These are phyloP conservation scores for Eira barbara DNA, from an alignment of 2,113 vertebrate genomes.

Conservation along the genomic window DNA sequence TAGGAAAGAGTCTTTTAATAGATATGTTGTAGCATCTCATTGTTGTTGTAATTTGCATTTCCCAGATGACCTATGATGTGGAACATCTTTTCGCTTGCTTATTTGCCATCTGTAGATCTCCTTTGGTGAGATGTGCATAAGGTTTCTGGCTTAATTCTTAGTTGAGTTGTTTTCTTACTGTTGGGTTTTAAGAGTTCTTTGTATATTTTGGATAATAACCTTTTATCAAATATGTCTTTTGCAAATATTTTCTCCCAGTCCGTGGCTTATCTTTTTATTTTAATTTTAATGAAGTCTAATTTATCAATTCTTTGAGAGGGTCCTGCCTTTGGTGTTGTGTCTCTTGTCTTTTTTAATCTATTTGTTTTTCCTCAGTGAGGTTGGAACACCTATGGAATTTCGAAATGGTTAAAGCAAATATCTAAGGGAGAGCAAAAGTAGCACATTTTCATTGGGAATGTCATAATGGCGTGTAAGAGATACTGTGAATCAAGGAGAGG, in stretches of 20 bases:
- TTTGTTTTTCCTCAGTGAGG: neutral
- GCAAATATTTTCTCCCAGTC: neutral
- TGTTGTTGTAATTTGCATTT: neutral
- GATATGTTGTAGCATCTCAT: neutral
- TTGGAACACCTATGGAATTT: neutral
- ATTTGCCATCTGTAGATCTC: neutral
- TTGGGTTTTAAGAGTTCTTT: neutral
- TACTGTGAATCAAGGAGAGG: neutral
- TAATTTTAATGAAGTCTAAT: neutral
- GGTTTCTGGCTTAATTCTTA: neutral
- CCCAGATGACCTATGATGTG: neutral
- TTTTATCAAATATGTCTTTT: neutral
- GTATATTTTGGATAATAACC: neutral
- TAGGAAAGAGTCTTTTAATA: neutral
- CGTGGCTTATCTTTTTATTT: neutral
- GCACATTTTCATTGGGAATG: neutral
- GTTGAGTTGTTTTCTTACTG: neutral
- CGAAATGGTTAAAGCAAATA: neutral
- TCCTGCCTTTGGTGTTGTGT: neutral
- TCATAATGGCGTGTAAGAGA: neutral
- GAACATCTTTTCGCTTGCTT: neutral
- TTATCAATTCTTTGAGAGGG: neutral
- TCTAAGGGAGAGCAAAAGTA: neutral
- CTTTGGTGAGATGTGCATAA: neutral
- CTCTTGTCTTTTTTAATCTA: neutral